Conservation (phyloP, 2,888 invertebrate species). For the Teinopalpus imperialis region DNA sequence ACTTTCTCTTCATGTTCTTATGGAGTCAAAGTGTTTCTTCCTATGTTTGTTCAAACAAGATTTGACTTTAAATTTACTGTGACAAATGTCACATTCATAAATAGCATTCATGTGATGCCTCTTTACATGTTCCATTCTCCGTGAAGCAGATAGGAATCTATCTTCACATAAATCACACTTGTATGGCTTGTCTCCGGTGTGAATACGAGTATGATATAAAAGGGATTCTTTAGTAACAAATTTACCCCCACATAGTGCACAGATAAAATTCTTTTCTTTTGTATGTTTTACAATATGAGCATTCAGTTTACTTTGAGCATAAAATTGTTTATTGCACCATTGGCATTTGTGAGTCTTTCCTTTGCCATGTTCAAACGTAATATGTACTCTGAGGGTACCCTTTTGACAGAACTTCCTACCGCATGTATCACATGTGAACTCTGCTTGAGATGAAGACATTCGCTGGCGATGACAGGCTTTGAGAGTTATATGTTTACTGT, state of each 20-base stretch:
- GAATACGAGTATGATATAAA: constrained; percentile 57
- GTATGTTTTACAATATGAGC: constrained; percentile 67
- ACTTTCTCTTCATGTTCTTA: no score
- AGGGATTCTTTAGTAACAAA: constrained; percentile 64
- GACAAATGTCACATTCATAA: constrained; percentile 44
- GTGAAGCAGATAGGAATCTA: constrained; percentile 58
- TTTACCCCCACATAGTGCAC: constrained; percentile 58
- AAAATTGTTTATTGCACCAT: constrained; percentile 65
- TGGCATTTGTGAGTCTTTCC: constrained; percentile 51
- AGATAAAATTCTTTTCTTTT: constrained; percentile 60
- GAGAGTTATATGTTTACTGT: background rate
- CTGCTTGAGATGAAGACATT: constrained; percentile 5
- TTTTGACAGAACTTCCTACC: constrained; percentile 20
- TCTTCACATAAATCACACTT: constrained; percentile 62
- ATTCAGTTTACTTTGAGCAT: constrained; percentile 55
- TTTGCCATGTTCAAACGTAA: constrained; percentile 52
- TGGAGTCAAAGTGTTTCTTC: no score
- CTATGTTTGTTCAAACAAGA: constrained; percentile 37
- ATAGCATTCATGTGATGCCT: constrained; percentile 41
- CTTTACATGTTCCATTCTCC: constrained; percentile 58
- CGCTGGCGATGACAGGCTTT: background rate
- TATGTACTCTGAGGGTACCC: constrained; percentile 21
- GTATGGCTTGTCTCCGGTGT: constrained; percentile 66
- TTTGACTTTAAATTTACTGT: constrained; percentile 36
- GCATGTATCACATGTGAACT: constrained; percentile 7